phyloP scores from a whole-genome alignment of 2,797 vertebrate species.

The Dromococcyx pavoninus region DNA sequence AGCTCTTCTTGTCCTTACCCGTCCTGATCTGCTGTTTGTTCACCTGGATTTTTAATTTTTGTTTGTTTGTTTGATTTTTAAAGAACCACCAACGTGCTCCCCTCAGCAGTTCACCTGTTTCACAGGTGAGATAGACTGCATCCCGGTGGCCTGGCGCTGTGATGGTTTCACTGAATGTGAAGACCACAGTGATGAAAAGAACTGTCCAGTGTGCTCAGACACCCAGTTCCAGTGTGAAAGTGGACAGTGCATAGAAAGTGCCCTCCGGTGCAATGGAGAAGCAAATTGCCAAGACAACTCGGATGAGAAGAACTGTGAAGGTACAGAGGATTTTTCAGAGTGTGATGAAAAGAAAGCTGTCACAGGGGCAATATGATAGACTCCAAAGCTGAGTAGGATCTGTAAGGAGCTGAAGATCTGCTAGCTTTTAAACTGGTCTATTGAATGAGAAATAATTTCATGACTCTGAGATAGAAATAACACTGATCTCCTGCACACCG shows the following conservation, averaged over 20 bases:
- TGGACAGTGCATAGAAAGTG: conserved; percentile 88
- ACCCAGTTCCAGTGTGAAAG: conserved; percentile 94
- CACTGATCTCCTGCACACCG: not conserved
- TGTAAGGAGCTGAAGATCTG: not conserved
- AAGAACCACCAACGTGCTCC: conserved; percentile 97
- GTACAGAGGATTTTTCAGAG: conserved; percentile 56
- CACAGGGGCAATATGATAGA: not conserved
- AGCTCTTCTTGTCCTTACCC: not conserved
- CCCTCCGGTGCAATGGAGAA: conserved; percentile 90
- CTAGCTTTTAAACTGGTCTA: not conserved
- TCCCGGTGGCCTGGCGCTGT: conserved; percentile 93
- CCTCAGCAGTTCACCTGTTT: conserved; percentile 95
- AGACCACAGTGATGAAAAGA: conserved; percentile 91
- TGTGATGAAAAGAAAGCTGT: not conserved
- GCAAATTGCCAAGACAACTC: conserved; percentile 94
- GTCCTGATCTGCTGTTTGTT: not conserved
- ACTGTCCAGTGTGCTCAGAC: conserved; percentile 92
- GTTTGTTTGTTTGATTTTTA: conserved; percentile 59
- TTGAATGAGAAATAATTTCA: not conserved
- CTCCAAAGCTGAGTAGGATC: not conserved
- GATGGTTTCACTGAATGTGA: conserved; percentile 93
- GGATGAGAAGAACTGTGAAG: conserved; percentile 93
- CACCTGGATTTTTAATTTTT: conserved; percentile 49
- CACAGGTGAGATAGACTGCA: conserved; percentile 97
- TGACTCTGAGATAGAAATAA: not conserved